Evolutionary conservation across 1,140 invertebrate genomes (phyloP).

Genomic region (Drosophila nebulosa): DNA sequence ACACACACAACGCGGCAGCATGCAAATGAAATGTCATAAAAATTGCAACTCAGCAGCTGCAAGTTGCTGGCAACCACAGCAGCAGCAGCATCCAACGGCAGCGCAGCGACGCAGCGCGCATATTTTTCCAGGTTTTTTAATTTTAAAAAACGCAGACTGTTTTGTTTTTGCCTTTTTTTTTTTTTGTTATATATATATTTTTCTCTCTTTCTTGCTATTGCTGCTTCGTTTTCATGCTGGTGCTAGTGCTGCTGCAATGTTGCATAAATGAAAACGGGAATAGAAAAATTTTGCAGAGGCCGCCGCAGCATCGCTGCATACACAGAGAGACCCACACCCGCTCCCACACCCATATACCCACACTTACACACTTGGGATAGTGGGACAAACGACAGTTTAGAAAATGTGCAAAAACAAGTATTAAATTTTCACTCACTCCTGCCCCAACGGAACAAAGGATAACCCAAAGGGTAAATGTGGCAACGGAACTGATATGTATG

Average conservation of each 20-base stretch:
- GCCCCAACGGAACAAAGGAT: conserved; percentile 31
- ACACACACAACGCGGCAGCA: conserved; percentile 31
- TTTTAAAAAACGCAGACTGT: conserved; percentile 52
- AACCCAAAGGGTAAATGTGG: not conserved
- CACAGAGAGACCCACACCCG: not conserved
- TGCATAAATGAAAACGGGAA: conserved; percentile 54
- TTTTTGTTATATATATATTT: too few species aligned
- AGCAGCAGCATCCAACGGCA: not conserved
- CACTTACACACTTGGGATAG: conserved; percentile 22
- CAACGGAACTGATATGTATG: not conserved
- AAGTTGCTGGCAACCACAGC: conserved; percentile 16
- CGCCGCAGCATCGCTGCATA: not conserved
- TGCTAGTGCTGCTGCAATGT: conserved; percentile 34
- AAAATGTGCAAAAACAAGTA: conserved; percentile 43
- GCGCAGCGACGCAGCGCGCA: conserved; percentile 43
- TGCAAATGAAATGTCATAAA: conserved; percentile 67
- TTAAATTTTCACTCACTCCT: conserved; percentile 42
- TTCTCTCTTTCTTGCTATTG: conserved; percentile 20
- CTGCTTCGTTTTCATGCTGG: conserved; percentile 18
- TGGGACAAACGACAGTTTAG: conserved; percentile 48
- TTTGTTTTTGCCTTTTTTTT: conserved; percentile 22
- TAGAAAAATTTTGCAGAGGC: conserved; percentile 42
- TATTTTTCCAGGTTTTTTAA: conserved; percentile 52
- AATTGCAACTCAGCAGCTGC: conserved; percentile 51
- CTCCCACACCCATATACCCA: conserved; percentile 21